A percentile compares a stretch with the other conserved stretches of the same genome.
Evolutionary conservation across 2,888 invertebrate genomes (phyloP).

Genomic region (Sminthurides aquaticus): DNA sequence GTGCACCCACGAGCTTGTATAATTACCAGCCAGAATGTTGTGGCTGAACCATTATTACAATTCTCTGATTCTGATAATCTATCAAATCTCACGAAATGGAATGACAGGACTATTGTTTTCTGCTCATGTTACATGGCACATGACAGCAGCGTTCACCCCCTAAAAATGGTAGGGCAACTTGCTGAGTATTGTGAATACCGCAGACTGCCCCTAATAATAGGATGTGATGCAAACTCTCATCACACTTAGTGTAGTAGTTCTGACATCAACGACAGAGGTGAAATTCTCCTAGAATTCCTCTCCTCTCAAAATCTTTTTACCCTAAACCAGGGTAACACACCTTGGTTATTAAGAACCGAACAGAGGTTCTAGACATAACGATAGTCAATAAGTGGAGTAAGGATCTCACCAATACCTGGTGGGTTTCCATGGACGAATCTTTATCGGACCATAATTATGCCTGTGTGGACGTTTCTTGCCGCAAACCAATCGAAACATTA

Average conservation of each 20-base stretch:
- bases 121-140: neutral
- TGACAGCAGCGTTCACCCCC: neutral
- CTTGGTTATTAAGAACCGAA: neutral
- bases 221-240: slow-evolving; percentile 4
- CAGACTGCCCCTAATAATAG: slow-evolving; percentile 1
- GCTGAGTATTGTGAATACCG: neutral
- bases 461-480: neutral
- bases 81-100: neutral
- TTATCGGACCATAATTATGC: neutral
- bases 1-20: neutral
- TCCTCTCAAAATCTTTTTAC: neutral
- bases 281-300: neutral
- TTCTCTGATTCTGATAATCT: neutral
- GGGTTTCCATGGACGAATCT: neutral
- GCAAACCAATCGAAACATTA: neutral
- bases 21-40: neutral
- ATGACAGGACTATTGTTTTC: neutral
- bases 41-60: neutral
- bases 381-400: neutral
- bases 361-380: slow-evolving; percentile 4
- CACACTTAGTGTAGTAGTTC: neutral
- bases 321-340: neutral
- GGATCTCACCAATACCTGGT: neutral
- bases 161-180: neutral
- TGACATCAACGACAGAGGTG: neutral